Evolutionary conservation across 2,113 vertebrate species (phyloP).

Genomic region (Nettapus auritus): DNA sequence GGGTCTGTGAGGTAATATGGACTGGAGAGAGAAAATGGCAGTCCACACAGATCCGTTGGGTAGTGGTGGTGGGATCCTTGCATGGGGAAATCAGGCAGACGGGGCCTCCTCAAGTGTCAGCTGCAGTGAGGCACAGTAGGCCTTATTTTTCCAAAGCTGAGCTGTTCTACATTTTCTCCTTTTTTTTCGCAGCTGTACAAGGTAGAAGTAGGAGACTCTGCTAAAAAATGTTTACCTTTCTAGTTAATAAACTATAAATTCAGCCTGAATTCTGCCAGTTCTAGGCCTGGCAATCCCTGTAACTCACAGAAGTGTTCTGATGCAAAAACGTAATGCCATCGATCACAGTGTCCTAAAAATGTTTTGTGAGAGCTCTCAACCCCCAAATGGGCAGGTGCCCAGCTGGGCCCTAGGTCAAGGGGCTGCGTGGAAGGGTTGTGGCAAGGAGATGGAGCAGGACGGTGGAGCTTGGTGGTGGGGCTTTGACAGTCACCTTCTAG

Average conservation of each 20-base stretch:
- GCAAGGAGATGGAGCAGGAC: background rate
- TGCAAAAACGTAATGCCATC: rapidly evolving
- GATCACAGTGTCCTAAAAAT: background rate
- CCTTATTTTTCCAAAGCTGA: rapidly evolving
- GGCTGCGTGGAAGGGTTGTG: too few relatives aligned
- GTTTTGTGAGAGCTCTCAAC: too few relatives aligned
- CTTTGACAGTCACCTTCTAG: background rate
- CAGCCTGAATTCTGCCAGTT: background rate
- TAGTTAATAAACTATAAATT: background rate
- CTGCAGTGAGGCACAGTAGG: background rate
- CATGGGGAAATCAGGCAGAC: background rate
- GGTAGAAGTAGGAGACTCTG: background rate
- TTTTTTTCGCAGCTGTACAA: too few relatives aligned
- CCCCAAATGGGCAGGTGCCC: too few relatives aligned
- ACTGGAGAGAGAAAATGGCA: background rate
- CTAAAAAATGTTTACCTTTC: background rate
- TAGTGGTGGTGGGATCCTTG: background rate
- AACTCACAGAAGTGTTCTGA: background rate
- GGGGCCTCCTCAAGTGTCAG: background rate
- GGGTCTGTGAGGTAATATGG: background rate
- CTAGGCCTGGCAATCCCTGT: background rate
- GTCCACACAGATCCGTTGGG: background rate
- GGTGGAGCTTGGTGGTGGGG: background rate
- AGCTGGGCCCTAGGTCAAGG: too few relatives aligned
- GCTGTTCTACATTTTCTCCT: background rate